Evolutionary conservation across 2,797 vertebrate genomes (phyloP), one percentile per base, ranked within the genome.

Genomic region (Anas georgica): DNA sequence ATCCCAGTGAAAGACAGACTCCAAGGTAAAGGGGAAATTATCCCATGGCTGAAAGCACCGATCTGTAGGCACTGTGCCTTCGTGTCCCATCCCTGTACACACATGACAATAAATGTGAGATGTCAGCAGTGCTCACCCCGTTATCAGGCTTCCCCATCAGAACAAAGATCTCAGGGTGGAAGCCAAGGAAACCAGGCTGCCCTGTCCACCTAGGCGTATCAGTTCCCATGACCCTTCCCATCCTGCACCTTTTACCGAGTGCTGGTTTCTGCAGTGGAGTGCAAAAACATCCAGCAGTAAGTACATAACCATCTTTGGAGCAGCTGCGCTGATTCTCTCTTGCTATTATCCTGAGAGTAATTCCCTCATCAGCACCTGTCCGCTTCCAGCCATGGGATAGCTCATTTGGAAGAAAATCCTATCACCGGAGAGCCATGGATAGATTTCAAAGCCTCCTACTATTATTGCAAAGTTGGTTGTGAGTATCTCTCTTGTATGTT

Each of bases 331-430:
- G 9, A 69, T 45, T 86, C 67, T 74, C 81, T n/a, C 7, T 41
- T 66, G 67, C 54, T 78, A 33, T 56, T 68, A 66, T 35, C 59
- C 62, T n/a, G 28, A 81, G 48, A 64, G 52, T 11, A 80, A 91
- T 59, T 58, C 29, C 52, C 85, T 28, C 74, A 20, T 41, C 2
- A 0, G 58, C 23, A 72, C 25, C 55, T 60, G 76, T 31, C 45
- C 56, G 21, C 83, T 94, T 93, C 82, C 82, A 96, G 94, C 86
- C 93, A 97, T 91, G 95, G 96, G 92, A 94, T 67, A 95, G 67
- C 48, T 63, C 50, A 43, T 72, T 78, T 48, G 70, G 56, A 96
- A 67, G 67, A 62, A 93, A 93, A 93, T 9, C 0, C 54, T 75
- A 66, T 86, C 52, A 67, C 41, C 55, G 62, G 37, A 90, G 94